Evolutionary conservation across 2,113 vertebrate species (phyloP).

Genomic region (Andinoacara biseriatus): DNA sequence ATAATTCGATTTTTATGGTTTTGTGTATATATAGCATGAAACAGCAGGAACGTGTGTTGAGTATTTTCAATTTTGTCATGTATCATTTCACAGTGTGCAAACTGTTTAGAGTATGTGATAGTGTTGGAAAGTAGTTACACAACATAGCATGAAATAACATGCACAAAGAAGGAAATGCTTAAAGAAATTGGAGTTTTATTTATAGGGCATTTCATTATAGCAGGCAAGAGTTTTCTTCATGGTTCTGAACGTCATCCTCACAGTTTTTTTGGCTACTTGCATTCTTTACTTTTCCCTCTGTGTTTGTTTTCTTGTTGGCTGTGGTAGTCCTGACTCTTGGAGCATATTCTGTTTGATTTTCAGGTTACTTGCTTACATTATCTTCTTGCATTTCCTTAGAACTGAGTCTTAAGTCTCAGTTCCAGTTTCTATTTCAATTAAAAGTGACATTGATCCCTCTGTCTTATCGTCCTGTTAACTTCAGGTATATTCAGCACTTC

Average conservation of each 20-base stretch:
- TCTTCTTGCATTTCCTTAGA: no score
- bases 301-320: background rate
- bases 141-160: background rate
- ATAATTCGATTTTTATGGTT: background rate
- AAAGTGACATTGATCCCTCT: no score
- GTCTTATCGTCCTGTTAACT: no score
- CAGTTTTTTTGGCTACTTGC: background rate
- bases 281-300: background rate
- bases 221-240: background rate
- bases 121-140: background rate
- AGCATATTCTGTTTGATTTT: fast-evolving
- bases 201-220: background rate
- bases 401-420: background rate
- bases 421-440: no score
- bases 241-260: background rate
- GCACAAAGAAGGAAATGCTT: background rate
- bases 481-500: no score
- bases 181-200: background rate
- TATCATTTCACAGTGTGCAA: background rate
- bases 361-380: no score
- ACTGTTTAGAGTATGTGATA: background rate
- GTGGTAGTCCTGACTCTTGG: fast-evolving
- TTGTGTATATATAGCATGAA: background rate
- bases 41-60: background rate
- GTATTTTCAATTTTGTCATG: no score